A percentile compares a stretch with the other conserved stretches of the same genome.
Evolutionary conservation across 37 sponge, comb jelly and placozoan genomes (phyloP).

Genomic region (Hormiphora californensis): DNA sequence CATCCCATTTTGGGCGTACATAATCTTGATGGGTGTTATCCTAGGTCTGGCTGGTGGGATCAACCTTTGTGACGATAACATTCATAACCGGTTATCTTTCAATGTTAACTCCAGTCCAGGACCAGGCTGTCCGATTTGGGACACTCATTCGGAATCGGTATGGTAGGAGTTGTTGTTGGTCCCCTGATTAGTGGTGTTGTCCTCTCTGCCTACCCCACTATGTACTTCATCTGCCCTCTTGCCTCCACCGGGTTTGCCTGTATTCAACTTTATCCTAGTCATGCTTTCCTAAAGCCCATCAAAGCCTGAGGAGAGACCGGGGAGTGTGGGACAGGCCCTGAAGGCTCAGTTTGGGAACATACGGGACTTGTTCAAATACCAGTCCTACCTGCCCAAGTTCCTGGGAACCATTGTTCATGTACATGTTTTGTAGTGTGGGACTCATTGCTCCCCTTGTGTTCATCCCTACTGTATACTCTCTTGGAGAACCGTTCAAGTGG

Average conservation of each 20-base stretch:
- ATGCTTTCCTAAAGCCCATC: not conserved
- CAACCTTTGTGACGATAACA: not conserved
- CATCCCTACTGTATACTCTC: not conserved
- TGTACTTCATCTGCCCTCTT: too few relatives aligned
- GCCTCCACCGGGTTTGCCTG: too few relatives aligned
- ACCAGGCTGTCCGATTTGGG: constrained; percentile 5
- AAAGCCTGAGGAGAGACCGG: not conserved
- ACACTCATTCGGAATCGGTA: not conserved
- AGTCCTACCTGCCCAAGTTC: constrained; percentile 1
- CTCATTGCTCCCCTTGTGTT: not conserved
- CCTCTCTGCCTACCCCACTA: too few relatives aligned
- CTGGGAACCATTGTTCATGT: constrained; percentile 24
- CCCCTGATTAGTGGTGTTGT: not conserved
- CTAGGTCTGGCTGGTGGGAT: constrained; percentile 29
- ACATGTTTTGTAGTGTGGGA: constrained; percentile 4
- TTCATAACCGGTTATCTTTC: constrained; percentile 11
- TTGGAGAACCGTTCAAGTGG: constrained; percentile 45
- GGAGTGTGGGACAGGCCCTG: not conserved
- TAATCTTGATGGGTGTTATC: not conserved
- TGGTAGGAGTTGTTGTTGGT: not conserved
- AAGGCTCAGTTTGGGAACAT: constrained; percentile 4
- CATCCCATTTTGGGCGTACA: not conserved
- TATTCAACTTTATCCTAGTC: too few relatives aligned
- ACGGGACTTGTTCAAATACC: constrained; percentile 16
- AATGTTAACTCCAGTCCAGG: not conserved